Percentiles rank a stretch among this genome's conserved stretches.
phyloP scores from a whole-genome alignment of 92 coral and sea anemone genomes.

The Heliopora coerulea region DNA sequence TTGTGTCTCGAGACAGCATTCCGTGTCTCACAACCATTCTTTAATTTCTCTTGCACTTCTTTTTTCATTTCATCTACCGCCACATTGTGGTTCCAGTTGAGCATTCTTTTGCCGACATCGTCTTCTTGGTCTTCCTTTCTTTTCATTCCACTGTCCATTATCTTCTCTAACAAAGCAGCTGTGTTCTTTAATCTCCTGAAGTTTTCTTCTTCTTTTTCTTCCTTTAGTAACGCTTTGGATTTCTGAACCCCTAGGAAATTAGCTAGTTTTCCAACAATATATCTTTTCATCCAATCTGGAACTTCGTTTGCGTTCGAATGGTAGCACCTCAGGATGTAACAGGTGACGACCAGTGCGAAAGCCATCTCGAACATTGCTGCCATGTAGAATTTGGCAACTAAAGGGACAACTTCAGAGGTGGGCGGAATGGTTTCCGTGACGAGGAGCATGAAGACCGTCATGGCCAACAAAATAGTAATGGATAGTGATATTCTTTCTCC shows the following conservation, averaged over 20 bases:
- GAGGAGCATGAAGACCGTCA: slow-evolving; percentile 99
- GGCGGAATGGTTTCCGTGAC: slow-evolving; percentile 99
- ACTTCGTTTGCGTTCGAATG: slow-evolving; percentile 93
- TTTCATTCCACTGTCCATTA: too few relatives aligned
- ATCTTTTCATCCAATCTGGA: slow-evolving; percentile 87
- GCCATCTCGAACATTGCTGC: slow-evolving; percentile 99
- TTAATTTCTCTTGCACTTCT: not conserved
- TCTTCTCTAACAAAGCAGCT: slow-evolving; percentile 4
- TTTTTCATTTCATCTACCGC: not conserved
- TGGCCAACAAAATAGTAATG: slow-evolving; percentile 90
- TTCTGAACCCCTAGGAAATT: slow-evolving; percentile 27
- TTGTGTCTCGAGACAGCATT: not conserved
- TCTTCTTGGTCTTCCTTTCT: not conserved
- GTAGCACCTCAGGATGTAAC: slow-evolving; percentile 87
- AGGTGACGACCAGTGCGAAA: slow-evolving; percentile 85
- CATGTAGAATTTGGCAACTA: slow-evolving; percentile 98
- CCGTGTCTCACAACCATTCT: slow-evolving; percentile 1
- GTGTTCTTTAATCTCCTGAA: not conserved
- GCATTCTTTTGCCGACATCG: not conserved
- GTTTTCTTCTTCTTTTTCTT: slow-evolving; percentile 16
- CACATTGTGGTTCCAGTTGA: not conserved
- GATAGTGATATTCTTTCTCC: slow-evolving; percentile 95
- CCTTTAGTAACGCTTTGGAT: slow-evolving; percentile 29
- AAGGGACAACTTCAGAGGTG: slow-evolving; percentile 90
- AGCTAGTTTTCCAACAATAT: slow-evolving; percentile 71